Conservation (phyloP, 2,888 invertebrate genomes). For the Dryobota labecula region DNA sequence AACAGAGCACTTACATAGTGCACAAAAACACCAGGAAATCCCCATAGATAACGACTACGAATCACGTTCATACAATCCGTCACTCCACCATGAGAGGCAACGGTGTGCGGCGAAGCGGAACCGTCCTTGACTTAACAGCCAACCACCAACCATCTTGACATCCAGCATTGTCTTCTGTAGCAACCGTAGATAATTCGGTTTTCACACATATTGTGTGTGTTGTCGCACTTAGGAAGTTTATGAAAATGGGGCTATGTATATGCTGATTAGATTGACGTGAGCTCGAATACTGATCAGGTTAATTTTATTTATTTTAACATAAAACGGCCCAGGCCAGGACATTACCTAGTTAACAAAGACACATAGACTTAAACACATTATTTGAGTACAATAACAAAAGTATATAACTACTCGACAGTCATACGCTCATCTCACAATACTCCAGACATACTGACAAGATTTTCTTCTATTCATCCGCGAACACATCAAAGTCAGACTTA, state of each 20-base stretch:
- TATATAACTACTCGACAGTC: too few species aligned
- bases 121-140: constrained; percentile 62
- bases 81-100: constrained; percentile 56
- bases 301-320: too few species aligned
- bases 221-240: constrained; percentile 13
- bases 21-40: constrained; percentile 54
- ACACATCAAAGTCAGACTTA: too few species aligned
- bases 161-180: constrained; percentile 55
- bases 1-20: constrained; percentile 7
- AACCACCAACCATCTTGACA: constrained; percentile 49
- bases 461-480: too few species aligned
- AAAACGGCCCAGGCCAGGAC: too few species aligned
- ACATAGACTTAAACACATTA: too few species aligned
- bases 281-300: not conserved
- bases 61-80: constrained; percentile 26
- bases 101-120: constrained; percentile 66
- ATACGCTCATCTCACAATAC: too few species aligned
- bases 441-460: too few species aligned
- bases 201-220: constrained; percentile 31
- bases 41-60: constrained; percentile 43
- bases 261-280: not conserved
- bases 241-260: constrained; percentile 13
- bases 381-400: too few species aligned
- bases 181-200: constrained; percentile 44
- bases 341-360: too few species aligned